Conservation (phyloP, 1,140 invertebrate genomes). For the Drusus annulatus region DNA sequence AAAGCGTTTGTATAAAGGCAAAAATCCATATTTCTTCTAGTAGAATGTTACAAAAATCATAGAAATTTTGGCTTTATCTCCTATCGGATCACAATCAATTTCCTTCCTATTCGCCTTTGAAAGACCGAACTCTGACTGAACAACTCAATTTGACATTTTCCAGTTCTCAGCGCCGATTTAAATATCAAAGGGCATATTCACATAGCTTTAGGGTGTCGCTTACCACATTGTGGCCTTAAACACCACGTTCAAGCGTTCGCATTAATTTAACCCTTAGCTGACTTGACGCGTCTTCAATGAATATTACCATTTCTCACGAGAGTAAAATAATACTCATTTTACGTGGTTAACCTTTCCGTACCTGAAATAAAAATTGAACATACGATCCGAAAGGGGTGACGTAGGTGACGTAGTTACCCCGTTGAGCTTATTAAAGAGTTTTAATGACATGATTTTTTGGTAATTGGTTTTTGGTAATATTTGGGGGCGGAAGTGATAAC, state of each 20-base stretch:
- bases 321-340: no score
- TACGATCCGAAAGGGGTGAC: no score
- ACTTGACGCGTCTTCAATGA: no score
- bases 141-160: constrained; percentile 42
- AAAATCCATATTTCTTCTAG: background rate
- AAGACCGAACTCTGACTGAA: constrained; percentile 22
- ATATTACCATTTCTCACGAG: no score
- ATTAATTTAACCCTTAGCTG: constrained; percentile 4
- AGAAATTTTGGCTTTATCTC: background rate
- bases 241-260: background rate
- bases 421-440: no score
- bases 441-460: no score
- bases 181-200: constrained; percentile 24
- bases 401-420: no score
- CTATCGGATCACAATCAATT: background rate
- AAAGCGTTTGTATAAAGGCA: background rate
- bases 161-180: constrained; percentile 18
- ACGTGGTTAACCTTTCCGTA: no score
- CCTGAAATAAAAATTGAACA: no score
- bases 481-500: no score
- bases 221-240: background rate
- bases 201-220: constrained; percentile 27
- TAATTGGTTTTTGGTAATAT: no score
- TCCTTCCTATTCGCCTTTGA: background rate
- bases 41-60: no score